Evolutionary conservation across 2,888 invertebrate species (phyloP), one percentile per base, ranked within the genome.

Genomic region (Bedellia somnulentella): DNA sequence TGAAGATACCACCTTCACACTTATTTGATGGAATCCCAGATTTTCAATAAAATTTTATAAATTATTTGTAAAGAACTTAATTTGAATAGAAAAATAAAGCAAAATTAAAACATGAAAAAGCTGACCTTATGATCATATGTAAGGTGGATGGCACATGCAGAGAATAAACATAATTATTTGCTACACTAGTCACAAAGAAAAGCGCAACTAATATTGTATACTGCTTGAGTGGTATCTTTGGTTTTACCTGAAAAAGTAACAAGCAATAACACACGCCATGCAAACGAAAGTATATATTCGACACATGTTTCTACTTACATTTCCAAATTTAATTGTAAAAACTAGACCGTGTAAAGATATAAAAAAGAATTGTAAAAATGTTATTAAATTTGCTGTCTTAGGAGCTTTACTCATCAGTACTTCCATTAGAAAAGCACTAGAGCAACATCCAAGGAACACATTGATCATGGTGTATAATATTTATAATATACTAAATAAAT

Each of bases 91-190:
- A 9, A 26, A 26, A 11, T 3, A 26, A 5, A 14, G 9, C 11
- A 8, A 26, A n/a, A 13, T 14, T n/a, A 28, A 8, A n/a, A 17
- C 24, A 4, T n/a, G 25, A 24, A 15, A 30, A 24, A 35, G 27
- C 36, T 40, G 58, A 75, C 75, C 75, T 57, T 54, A 75, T 73
- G 31, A 75, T 73, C 71, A 73, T 75, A 47, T 75, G 75, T 29
- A 75, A 49, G 2, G 75, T 75, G 4, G 75, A 64, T 35, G 73
- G 71, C 36, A 75, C 73, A 66, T 75, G 68, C 55, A 75, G 57
- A 40, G 58, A 51, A 39, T 73, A 75, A 13, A 70, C 75, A 62
- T 70, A 75, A 37, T 75, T 75, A 53, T 71, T 75, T 14, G 67
- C 62, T 37, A 70, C 66, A 47, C 64, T 70, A 15, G 73, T 68